Base-by-base conservation (phyloP, 2,113 vertebrate genomes). In the Etheostoma spectabile region DNA sequence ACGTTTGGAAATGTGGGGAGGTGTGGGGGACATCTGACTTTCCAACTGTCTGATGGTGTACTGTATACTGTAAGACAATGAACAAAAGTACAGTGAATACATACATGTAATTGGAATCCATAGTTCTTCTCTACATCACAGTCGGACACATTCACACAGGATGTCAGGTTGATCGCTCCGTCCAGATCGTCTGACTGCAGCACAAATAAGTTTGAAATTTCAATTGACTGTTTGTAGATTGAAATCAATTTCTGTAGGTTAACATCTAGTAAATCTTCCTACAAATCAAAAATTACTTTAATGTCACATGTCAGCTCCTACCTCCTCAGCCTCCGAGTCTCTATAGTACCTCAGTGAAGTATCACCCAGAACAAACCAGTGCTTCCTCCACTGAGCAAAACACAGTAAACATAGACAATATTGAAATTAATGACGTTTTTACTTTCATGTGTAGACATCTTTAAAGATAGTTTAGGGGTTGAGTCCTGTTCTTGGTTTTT, bases 51-150 rank as follows among this genome's bases (percentile, higher is more conserved):
- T 55, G 27, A 57, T 62, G 22, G 1, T 38, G 5, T 42, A 56
- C 30, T 65, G 56, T 46, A 51, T 13, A 30, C 27, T 30, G 30
- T 30, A 73, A 65, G 24, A 72, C 13, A 71, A 51, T 24, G 46
- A 61, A 81, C 7, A 86, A 2, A 38, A 64, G 22, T 35, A 13
- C 21, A 62, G 3, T 42, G 42, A 76, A 68, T 49, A 74, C 85
- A 76, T 91, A 99, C 98, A 0, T 98, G 96, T 85, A 99, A 96
- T 89, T 98, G 98, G 87, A 99, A 96, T 77, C 98, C 98, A 3
- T 97, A 98, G 94, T 98, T 97, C 74, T 96, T 97, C 83, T 99
- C 97, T 27, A 97, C 95, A 0, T 97, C 94, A 0, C 95, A 98
- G 86, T 98, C 97, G 0, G 96, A 96, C 89, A 99, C 98, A 0